Percentiles rank a stretch among this genome's conserved stretches.
Evolutionary conservation across 2,888 invertebrate species (phyloP).

Genomic region (Leucophenga maculata): DNA sequence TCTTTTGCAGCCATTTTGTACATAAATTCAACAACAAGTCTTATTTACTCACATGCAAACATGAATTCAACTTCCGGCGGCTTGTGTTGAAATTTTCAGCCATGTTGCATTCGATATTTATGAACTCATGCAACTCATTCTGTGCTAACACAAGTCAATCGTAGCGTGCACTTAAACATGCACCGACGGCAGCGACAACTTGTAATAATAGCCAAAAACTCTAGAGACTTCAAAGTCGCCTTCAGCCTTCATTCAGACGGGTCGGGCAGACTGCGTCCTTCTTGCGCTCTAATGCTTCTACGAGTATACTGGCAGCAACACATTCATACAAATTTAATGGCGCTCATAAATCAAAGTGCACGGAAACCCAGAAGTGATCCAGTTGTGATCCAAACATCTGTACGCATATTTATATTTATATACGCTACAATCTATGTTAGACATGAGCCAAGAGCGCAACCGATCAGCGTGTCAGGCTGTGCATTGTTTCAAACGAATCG

Average conservation of each 20-base stretch:
- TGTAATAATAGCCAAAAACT: too few species aligned
- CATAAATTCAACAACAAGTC: background rate
- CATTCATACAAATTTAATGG: constrained; percentile 43
- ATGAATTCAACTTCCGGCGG: constrained; percentile 19
- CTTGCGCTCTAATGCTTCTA: background rate
- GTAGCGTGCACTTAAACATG: too few species aligned
- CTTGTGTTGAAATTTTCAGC: background rate
- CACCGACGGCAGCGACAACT: too few species aligned
- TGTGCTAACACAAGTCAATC: too few species aligned
- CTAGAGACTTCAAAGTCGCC: too few species aligned
- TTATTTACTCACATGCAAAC: background rate
- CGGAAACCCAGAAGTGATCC: constrained; percentile 68
- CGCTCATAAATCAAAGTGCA: constrained; percentile 61
- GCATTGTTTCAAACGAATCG: constrained; percentile 53
- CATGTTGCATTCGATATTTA: constrained; percentile 21
- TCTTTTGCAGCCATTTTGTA: background rate
- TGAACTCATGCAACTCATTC: constrained; percentile 7
- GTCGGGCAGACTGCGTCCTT: background rate
- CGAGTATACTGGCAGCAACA: background rate
- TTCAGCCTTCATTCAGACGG: constrained; percentile 1
- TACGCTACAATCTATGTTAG: background rate
- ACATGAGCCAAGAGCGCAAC: constrained; percentile 1
- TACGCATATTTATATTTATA: constrained; percentile 53
- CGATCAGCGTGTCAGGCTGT: constrained; percentile 58
- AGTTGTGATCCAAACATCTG: constrained; percentile 68